phyloP scores from a whole-genome alignment of 2,888 invertebrate genomes.

The Agonopterix heracliana region DNA sequence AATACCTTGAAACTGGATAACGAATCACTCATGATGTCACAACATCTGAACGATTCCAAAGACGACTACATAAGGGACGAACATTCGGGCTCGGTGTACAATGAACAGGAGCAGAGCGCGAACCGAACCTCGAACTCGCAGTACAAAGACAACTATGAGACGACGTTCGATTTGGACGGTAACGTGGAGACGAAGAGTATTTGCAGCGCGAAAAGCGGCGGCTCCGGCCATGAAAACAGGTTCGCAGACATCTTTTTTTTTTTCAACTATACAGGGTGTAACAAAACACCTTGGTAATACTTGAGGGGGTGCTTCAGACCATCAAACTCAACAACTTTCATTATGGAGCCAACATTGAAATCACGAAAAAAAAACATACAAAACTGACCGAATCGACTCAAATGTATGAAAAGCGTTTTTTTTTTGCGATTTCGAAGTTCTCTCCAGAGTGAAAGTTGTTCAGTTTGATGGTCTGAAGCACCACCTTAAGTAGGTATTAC shows the following conservation, averaged over 20 bases:
- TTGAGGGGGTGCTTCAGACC: too few species aligned
- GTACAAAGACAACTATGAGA: conserved; percentile 85
- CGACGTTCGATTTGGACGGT: conserved; percentile 93
- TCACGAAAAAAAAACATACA: too few species aligned
- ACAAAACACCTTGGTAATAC: too few species aligned
- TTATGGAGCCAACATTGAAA: too few species aligned
- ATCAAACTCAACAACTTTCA: too few species aligned
- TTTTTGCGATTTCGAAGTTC: too few species aligned
- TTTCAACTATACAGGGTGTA: background rate
- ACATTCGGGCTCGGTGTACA: conserved; percentile 51
- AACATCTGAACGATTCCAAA: conserved; percentile 56
- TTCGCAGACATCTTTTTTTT: conserved; percentile 29
- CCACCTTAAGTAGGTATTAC: too few species aligned
- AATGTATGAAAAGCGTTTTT: too few species aligned
- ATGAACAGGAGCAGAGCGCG: conserved; percentile 51
- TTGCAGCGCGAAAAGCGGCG: conserved; percentile 86
- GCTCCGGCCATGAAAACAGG: conserved; percentile 88
- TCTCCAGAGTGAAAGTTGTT: too few species aligned
- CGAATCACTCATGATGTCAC: conserved; percentile 64
- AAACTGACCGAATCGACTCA: too few species aligned
- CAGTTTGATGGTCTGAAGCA: too few species aligned
- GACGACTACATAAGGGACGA: conserved; percentile 58
- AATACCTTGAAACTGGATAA: conserved; percentile 68
- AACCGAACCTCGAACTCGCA: conserved; percentile 55
- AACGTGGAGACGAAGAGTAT: conserved; percentile 94